Evolutionary conservation across 2,888 invertebrate species (phyloP), one percentile per base, ranked within the genome.

Genomic region (Thera britannica): DNA sequence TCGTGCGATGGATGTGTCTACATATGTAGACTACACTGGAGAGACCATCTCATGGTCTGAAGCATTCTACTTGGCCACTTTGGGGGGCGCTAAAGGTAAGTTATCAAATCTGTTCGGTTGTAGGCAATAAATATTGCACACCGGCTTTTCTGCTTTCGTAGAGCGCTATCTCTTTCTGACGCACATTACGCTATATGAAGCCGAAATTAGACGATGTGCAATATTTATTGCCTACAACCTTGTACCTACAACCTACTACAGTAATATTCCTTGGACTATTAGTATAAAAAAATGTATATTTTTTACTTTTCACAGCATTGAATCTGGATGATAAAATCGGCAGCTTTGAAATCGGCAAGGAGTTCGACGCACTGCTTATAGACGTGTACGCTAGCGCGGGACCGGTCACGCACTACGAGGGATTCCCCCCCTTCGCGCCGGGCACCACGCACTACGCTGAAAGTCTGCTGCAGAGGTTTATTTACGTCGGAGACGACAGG

Each of bases 291-390:
- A n/a, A n/a, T n/a, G 23, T 23, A 23, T 23, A 23, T 23, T 23
- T 23, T 23, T 23, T 23, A 1, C 23, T 23, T 52, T 34, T 78
- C 92, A 64, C 94, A 97, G 98, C 97, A 38, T 90, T 98, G 52
- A 94, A 95, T 2, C 82, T 98, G 72, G 96, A 96, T n/a, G 85
- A 96, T 54, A 92, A 95, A 79, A 95, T 97, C 60, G 98, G 98
- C 12, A 98, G 96, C 88, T 97, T 98, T 78, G 92, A 94, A 75
- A 85, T 95, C 4, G 97, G 97, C 34, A 98, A 98, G 85, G 96
- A 97, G 65, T 98, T 98, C 79, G 98, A 98, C 92, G 98, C 98
- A 0, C 89, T 98, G 0, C 78, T 98, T 0, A 90, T 98, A 44
- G 96, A 98, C 79, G 92, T 96, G n/a, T 93, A 94, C 75, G 81